Evolutionary conservation across 2,797 vertebrate genomes (phyloP).

Genomic region (Heteromormyrus szaboi): DNA sequence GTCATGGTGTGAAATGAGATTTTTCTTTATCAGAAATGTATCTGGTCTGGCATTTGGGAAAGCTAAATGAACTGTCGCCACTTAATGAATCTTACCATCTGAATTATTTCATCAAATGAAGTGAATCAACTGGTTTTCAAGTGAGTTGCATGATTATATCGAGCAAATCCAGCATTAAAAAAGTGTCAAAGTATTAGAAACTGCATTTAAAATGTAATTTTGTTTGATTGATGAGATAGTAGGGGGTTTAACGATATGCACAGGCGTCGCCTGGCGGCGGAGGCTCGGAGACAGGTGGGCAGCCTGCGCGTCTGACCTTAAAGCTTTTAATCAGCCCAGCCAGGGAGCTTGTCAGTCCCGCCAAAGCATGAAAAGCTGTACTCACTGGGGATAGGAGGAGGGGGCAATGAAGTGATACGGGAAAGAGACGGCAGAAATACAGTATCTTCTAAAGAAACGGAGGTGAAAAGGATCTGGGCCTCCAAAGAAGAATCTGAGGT

Average conservation of each 20-base stretch:
- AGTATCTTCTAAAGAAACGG: background rate
- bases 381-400: conserved; percentile 13
- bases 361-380: conserved; percentile 16
- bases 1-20: background rate
- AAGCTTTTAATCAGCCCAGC: conserved; percentile 51
- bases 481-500: background rate
- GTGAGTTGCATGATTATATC: background rate
- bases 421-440: background rate
- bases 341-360: conserved; percentile 26
- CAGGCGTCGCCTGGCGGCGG: background rate
- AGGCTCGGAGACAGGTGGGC: background rate
- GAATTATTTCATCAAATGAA: background rate
- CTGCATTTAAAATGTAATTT: background rate
- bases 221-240: background rate
- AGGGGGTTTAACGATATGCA: background rate
- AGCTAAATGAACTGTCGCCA: background rate
- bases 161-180: background rate
- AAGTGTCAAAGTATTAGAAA: background rate
- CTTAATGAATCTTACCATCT: background rate
- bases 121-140: background rate
- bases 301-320: conserved; percentile 29
- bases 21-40: background rate
- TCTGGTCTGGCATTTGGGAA: background rate
- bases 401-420: background rate
- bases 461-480: background rate